Conservation (phyloP, 2,888 invertebrate species). For the Hirtodrosophila confusa region DNA sequence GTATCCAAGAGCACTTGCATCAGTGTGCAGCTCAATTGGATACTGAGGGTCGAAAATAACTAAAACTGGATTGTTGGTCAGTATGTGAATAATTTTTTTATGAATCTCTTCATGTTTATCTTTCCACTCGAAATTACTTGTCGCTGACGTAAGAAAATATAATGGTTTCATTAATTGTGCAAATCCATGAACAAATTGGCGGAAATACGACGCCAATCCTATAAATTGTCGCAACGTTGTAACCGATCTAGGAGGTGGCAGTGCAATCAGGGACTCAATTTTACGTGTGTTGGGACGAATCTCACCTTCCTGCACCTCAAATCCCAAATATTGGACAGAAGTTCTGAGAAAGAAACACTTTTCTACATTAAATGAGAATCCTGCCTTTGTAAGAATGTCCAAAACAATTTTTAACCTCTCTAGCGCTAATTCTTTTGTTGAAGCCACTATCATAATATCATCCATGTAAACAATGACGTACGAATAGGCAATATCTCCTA, state of each 20-base stretch:
- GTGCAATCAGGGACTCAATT: too few species aligned
- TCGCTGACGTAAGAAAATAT: constrained; percentile 13
- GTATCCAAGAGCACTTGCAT: neutral
- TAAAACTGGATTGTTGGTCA: constrained; percentile 7
- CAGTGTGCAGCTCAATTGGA: constrained; percentile 1
- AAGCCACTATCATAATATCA: neutral
- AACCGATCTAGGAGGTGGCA: neutral
- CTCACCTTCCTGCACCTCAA: too few species aligned
- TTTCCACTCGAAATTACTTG: constrained; percentile 18
- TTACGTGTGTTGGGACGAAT: too few species aligned
- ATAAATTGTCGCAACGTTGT: constrained; percentile 10
- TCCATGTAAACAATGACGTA: constrained; percentile 7
- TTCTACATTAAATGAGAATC: too few species aligned
- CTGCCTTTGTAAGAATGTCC: neutral
- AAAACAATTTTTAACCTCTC: neutral
- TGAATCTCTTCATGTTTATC: constrained; percentile 4
- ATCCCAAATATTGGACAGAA: too few species aligned
- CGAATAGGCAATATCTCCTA: neutral
- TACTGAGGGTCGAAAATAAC: constrained; percentile 1
- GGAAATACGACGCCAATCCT: constrained; percentile 19
- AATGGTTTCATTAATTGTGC: constrained; percentile 7
- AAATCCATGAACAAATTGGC: constrained; percentile 12
- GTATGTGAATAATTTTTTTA: neutral
- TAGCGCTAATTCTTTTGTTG: constrained; percentile 1
- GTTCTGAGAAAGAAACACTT: neutral